Base-by-base conservation (phyloP, 2,113 vertebrate species). In the Alethe castanea region DNA sequence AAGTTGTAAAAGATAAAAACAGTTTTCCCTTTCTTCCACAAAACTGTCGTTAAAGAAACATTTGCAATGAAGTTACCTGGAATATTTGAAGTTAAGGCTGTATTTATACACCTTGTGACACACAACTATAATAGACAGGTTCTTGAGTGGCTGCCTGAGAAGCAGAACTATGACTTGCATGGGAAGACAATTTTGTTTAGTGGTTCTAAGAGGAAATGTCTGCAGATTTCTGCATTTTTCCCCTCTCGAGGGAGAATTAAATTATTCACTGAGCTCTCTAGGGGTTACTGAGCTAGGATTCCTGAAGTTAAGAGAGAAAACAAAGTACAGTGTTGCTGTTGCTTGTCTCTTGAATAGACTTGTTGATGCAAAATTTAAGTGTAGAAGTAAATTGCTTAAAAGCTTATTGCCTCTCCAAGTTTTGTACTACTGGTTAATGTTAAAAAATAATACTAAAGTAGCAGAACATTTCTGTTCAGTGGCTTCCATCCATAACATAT, bases 211-310 rank as follows among this genome's bases (percentile, higher is more conserved):
- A 85, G 45, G 38, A 90, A 95, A 93, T 78, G 53, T 22, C 22
- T 86, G 65, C 79, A 25, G 50, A 78, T 90, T 95, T 95, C 87
- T 87, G 81, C 45, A 66, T 84, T 94, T 92, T 90, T 81, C 9
- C 42, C 7, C 76, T 92, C 95, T 87, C 91, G 36, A 77, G 9
- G 13, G 6, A 73, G 80, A 93, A 92, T 84, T 88, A 80, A 90
- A 95, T 94, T 91, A 96, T 95, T 88, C 70, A 89, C 73, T 62
- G 57, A 87, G 53, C 6, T 93, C 86, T 82, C 72, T 0, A 53
- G 90, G 90, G 80, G 50, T 23, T 93, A 40, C 48, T 81, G 82
- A 85, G 48, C 47, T 80, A 57, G 31, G 8, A 81, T 94, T 96
- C 70, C 50, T 79, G 70, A 95, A 88, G 53, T 78, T 77, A 38